phyloP scores from a whole-genome alignment of 1,140 invertebrate genomes.

The Elymnias hypermnestra region DNA sequence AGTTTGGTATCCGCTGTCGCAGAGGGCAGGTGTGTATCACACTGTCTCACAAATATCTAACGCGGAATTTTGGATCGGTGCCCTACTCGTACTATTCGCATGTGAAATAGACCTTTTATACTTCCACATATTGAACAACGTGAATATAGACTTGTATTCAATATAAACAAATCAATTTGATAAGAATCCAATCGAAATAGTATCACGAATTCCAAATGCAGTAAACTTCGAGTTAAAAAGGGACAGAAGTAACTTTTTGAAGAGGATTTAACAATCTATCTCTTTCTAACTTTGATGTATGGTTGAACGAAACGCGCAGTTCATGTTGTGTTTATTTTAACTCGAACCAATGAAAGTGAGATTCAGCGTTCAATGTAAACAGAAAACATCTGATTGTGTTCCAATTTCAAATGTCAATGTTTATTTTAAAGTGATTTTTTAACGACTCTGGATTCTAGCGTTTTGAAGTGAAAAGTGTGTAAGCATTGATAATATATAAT shows the following conservation, averaged over 20 bases:
- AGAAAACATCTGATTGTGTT: conserved; percentile 38
- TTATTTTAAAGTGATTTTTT: too few relatives aligned
- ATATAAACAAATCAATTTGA: too few relatives aligned
- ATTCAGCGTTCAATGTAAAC: conserved; percentile 26
- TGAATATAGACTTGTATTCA: conserved; percentile 30
- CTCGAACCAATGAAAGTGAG: background rate
- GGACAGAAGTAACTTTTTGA: background rate
- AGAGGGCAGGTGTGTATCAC: conserved; percentile 32
- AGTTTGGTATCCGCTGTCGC: conserved; percentile 50
- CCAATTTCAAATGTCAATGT: conserved; percentile 12
- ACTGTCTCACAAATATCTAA: conserved; percentile 49
- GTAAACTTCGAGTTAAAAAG: background rate
- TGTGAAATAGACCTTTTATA: conserved; percentile 72
- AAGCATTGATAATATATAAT: too few relatives aligned
- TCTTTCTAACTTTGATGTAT: background rate
- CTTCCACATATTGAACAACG: conserved; percentile 51
- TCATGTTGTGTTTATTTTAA: conserved; percentile 3
- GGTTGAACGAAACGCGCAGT: background rate
- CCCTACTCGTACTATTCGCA: conserved; percentile 59
- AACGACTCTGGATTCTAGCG: too few relatives aligned
- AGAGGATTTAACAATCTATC: background rate
- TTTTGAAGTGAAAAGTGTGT: conserved; percentile 3
- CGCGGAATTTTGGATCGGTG: conserved; percentile 68
- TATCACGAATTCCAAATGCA: conserved; percentile 7
- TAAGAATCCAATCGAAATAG: too few relatives aligned